Evolutionary conservation across 2,888 invertebrate genomes (phyloP), one percentile per base, ranked within the genome.

Genomic region (Drosophila limbata): DNA sequence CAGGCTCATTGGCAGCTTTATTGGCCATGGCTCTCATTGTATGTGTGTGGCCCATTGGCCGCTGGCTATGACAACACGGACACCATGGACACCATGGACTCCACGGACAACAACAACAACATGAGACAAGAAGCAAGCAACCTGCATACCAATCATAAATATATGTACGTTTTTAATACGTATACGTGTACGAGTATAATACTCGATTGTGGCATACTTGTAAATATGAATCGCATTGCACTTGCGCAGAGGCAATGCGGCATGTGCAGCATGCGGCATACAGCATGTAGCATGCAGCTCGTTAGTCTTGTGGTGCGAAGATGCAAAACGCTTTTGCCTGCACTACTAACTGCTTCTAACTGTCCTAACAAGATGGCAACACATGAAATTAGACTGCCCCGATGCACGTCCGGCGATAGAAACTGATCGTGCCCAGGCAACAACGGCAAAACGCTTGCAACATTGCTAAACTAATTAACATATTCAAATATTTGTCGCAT

Each of bases 351-450:
- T 77, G 76, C 65, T 63, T 44, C 68, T 76, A 76, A 73, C 69
- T 69, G 84, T 84, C 77, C 81, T 84, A 77, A 79, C 80, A 86
- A 86, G 82, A 82, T 82, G 80, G 75, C 81, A 85, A 88, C 89
- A 89, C 88, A 89, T 82, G 88, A 84, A 89, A 89, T 86, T 89
- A 85, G 85, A 86, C 89, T 89, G 88, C 85, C 53, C 70, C 88
- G 85, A 86, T 86, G 85, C 85, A 86, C 85, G 85, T 85, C 78
- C 78, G 63, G 57, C 75, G 85, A 86, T 86, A 88, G 85, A 79
- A 81, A 77, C 56, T 84, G 85, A 89, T 84, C 89, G 89, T 81
- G 84, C 81, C 81, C 69, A 85, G 69, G 60, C 72, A 67, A 63
- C 68, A 35, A 35, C 71, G 61, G 42, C 59, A 64, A 51, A 48